Percentiles rank a stretch among this genome's conserved stretches.
Conservation (phyloP, 2,113 vertebrate genomes). For the Microcebus tavaratra region DNA sequence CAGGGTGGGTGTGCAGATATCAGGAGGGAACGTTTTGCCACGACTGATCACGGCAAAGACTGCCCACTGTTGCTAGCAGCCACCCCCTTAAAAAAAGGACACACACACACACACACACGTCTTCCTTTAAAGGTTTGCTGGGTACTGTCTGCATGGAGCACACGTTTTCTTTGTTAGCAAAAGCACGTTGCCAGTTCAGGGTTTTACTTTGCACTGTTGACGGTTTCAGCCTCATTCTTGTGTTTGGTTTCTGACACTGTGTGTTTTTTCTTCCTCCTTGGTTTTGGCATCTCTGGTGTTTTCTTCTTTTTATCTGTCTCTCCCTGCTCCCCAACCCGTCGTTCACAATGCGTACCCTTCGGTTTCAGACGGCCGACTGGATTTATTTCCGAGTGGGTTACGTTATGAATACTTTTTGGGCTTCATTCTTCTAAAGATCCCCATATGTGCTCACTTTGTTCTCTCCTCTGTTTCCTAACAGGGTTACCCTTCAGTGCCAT, state of each 20-base stretch:
- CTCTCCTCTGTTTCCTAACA: not conserved
- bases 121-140: not conserved
- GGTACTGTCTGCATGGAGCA: not conserved
- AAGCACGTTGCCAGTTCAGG: not conserved
- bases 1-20: not conserved
- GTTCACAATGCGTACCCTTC: not conserved
- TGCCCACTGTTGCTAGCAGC: not conserved
- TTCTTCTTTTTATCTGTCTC: conserved; percentile 56
- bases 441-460: not conserved
- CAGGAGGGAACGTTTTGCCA: not conserved
- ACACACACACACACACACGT: not conserved
- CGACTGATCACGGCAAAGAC: not conserved
- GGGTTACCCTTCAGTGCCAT: not conserved
- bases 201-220: conserved; percentile 16
- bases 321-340: not conserved
- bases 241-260: conserved; percentile 34
- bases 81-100: not conserved
- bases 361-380: not conserved
- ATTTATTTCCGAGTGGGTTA: not conserved
- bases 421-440: not conserved
- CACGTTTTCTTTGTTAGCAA: conserved; percentile 59
- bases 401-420: not conserved
- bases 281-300: conserved; percentile 40
- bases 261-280: not conserved
- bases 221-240: not conserved